Evolutionary conservation across 2,797 vertebrate genomes (phyloP), one percentile per base, ranked within the genome.

Genomic region (Varecia variegata): DNA sequence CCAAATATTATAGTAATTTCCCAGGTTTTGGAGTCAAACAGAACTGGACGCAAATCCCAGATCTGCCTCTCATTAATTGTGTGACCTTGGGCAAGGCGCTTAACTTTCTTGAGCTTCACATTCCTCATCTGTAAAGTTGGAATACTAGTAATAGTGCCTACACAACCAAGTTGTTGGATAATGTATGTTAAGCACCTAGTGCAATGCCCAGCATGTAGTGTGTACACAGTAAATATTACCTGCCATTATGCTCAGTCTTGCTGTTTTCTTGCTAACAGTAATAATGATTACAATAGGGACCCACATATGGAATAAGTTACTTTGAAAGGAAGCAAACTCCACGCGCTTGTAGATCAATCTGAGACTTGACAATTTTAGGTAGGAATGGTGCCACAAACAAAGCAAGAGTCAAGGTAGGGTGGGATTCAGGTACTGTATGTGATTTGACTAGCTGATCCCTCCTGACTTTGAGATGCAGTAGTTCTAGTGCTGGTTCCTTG

Each of bases 11-110:
- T 89, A 17, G 54, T 81, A 87, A 87, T 70, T 52, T 73, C 40
- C 60, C 83, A 89, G n/a, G 40, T 87, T 96, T 73, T 93, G 15
- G 50, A 95, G 27, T 93, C 56, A 94, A 94, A 94, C 40, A 82
- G 40, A 96, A 83, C 32, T 70, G 30, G 10, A 80, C 35, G 20
- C 13, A 56, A 73, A 93, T 80, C 67, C 35, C 40, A 83, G 50
- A 83, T 54, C 56, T n/a, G 88, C 45, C 60, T 25, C 4, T 93
- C 40, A 81, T 65, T 92, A 88, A 81, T 89, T 88, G 32, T 95
- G 43, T 90, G 62, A 62, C 65, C 52, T 88, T 93, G 38, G 8
- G 1, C 73, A 90, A 93, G 45, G 86, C 77, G n/a, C 38, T 7
- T 88, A 82, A 89, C 10, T 89, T 90, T 38, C 32, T 56, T 80